These are phyloP conservation scores for Mellivora capensis DNA, from an alignment of 2,113 vertebrate genomes.

Conservation along the genomic window DNA sequence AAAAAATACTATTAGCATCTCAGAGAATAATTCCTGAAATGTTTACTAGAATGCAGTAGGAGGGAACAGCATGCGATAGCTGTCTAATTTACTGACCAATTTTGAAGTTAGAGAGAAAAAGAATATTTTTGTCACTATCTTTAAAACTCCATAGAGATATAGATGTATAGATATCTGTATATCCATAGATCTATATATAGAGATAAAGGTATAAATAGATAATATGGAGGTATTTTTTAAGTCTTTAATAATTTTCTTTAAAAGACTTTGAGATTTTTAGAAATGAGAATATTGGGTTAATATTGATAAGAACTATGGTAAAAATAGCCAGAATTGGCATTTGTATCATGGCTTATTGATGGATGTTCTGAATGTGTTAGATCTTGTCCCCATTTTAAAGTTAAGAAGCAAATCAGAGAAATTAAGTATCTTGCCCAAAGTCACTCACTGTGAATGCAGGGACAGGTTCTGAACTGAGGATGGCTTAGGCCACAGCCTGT, in stretches of 20 bases:
- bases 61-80: not conserved
- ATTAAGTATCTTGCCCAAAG: not conserved
- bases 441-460: not conserved
- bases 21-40: not conserved
- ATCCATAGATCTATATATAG: not conserved
- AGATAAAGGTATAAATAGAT: not conserved
- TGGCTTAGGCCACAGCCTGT: not conserved
- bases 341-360: not conserved
- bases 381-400: not conserved
- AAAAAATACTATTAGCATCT: not conserved
- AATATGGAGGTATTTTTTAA: not conserved
- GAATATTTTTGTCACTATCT: not conserved
- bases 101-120: not conserved
- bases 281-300: not conserved
- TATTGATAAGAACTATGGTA: not conserved
- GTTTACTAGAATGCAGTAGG: not conserved
- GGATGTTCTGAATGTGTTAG: not conserved
- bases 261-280: not conserved
- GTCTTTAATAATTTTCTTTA: not conserved
- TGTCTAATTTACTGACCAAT: not conserved
- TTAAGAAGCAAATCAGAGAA: not conserved
- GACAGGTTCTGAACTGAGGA: not conserved
- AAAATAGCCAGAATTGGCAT: not conserved
- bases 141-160: not conserved
- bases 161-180: not conserved